Evolutionary conservation across 2,888 invertebrate genomes (phyloP).

Genomic region (Polymixis flavicincta): DNA sequence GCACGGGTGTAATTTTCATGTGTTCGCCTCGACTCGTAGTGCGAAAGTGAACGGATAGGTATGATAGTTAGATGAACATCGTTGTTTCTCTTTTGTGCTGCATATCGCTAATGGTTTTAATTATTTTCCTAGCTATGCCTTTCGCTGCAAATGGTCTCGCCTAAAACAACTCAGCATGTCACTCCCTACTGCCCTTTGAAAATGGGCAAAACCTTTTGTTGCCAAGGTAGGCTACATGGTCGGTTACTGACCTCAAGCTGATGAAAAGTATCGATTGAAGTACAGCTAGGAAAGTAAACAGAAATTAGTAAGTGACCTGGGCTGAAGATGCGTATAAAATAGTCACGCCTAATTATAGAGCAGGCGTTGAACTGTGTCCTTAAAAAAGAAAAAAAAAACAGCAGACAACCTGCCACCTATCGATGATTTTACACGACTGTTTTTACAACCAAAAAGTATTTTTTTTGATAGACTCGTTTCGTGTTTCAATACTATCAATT

Average conservation of each 20-base stretch:
- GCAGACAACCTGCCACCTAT: neutral
- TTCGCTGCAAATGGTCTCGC: neutral
- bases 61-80: neutral
- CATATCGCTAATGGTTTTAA: neutral
- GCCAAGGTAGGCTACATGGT: neutral
- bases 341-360: neutral
- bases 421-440: constrained; percentile 1
- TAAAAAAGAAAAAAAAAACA: constrained; percentile 18
- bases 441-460: constrained; percentile 16
- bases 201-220: neutral
- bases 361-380: constrained; percentile 2
- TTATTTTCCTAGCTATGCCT: neutral
- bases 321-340: constrained; percentile 11
- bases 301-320: neutral
- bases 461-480: neutral
- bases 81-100: constrained; percentile 9
- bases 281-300: constrained; percentile 2
- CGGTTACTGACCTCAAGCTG: neutral
- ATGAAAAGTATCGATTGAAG: neutral
- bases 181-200: neutral
- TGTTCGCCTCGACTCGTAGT: constrained; percentile 2
- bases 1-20: constrained; percentile 36
- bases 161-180: neutral
- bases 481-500: neutral
- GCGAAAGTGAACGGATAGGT: constrained; percentile 21